Evolutionary conservation across 2,888 invertebrate species (phyloP).

Genomic region (Zele albiditarsus): DNA sequence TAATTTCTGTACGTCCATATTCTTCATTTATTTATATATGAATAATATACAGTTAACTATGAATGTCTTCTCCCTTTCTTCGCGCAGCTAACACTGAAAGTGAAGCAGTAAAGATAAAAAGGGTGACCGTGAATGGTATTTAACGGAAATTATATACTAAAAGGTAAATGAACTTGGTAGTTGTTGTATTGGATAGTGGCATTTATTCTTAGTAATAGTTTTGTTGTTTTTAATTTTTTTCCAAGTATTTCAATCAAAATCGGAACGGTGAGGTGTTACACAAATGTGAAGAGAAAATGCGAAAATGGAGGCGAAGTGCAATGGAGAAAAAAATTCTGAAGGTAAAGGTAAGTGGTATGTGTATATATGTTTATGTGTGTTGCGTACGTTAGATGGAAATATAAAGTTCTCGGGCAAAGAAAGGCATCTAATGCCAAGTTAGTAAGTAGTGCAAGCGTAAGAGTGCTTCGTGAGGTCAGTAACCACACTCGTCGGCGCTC

Average conservation of each 20-base stretch:
- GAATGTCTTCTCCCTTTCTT: slow-evolving; percentile 13
- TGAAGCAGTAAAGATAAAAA: slow-evolving; percentile 28
- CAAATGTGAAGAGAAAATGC: background rate
- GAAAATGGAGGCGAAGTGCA: background rate
- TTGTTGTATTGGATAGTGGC: background rate
- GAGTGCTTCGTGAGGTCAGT: slow-evolving; percentile 66
- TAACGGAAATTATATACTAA: slow-evolving; percentile 14
- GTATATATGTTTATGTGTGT: background rate
- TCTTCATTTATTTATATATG: background rate
- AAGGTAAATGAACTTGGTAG: slow-evolving; percentile 13
- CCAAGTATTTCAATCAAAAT: background rate
- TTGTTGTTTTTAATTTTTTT: background rate
- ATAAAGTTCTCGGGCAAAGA: slow-evolving; percentile 52
- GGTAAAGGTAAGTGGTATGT: slow-evolving; percentile 42
- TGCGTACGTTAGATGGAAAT: slow-evolving; percentile 29
- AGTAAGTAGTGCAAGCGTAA: slow-evolving; percentile 73
- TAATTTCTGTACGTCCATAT: background rate
- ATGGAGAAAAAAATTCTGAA: slow-evolving; percentile 41
- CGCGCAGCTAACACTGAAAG: slow-evolving; percentile 18
- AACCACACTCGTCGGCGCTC: slow-evolving; percentile 53
- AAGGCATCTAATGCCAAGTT: slow-evolving; percentile 61
- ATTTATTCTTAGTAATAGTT: background rate
- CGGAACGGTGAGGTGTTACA: background rate
- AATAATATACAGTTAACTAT: slow-evolving; percentile 6
- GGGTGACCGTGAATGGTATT: background rate